Percentiles rank a stretch among this genome's conserved stretches.
Conservation (phyloP, 2,797 vertebrate species). For the Leptodactylus fallax region DNA sequence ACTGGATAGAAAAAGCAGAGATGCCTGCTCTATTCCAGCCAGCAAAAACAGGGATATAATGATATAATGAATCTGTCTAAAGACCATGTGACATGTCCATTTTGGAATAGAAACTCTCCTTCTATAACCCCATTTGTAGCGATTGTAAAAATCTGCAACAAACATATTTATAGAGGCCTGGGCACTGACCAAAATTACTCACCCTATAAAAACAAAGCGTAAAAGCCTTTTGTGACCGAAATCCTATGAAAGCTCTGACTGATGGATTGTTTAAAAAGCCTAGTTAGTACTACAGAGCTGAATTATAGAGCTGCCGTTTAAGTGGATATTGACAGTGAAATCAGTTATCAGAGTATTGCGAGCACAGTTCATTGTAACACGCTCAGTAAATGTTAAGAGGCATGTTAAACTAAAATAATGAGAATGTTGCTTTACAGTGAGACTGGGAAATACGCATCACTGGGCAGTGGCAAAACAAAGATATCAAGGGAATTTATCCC, state of each 20-base stretch:
- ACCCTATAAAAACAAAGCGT: constrained; percentile 33
- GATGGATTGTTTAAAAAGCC: constrained; percentile 57
- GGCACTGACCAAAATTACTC: constrained; percentile 28
- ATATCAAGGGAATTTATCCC: not conserved
- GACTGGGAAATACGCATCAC: not conserved
- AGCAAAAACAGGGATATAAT: too few species aligned
- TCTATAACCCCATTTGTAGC: not conserved
- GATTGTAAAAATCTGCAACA: constrained; percentile 4
- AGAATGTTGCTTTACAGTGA: constrained; percentile 41
- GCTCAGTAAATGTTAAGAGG: constrained; percentile 48
- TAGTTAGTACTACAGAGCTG: constrained; percentile 49
- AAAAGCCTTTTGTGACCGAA: constrained; percentile 38
- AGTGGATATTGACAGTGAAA: constrained; percentile 60
- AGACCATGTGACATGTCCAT: too few species aligned
- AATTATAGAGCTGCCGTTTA: constrained; percentile 55
- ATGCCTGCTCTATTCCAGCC: too few species aligned
- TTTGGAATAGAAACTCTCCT: not conserved
- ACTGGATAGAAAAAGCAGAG: too few species aligned
- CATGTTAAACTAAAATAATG: constrained; percentile 51
- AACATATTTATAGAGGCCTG: constrained; percentile 16
- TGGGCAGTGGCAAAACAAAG: not conserved
- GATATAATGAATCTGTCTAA: too few species aligned
- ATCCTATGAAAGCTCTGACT: constrained; percentile 47
- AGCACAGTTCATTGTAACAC: constrained; percentile 50
- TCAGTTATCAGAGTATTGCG: constrained; percentile 54